These are phyloP conservation scores for Entomobrya proxima DNA, from an alignment of 2,888 invertebrate genomes.

Conservation along the genomic window DNA sequence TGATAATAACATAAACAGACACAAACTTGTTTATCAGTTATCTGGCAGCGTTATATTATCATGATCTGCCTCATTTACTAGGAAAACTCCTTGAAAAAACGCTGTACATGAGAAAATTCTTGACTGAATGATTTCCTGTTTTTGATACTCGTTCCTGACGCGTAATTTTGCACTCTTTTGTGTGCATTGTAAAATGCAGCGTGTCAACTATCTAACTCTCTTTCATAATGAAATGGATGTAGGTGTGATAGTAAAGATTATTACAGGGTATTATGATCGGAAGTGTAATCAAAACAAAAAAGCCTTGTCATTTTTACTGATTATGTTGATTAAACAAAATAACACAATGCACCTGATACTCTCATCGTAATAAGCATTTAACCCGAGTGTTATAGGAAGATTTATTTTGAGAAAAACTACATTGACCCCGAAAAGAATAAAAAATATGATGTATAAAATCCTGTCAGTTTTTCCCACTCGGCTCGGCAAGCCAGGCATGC, in stretches of 20 bases:
- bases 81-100: constrained; percentile 21
- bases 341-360: not conserved
- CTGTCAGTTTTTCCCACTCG: constrained; percentile 8
- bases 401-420: constrained; percentile 28
- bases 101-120: constrained; percentile 36
- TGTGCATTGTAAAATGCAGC: not conserved
- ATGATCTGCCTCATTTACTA: constrained; percentile 18
- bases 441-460: not conserved
- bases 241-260: no score
- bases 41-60: not conserved
- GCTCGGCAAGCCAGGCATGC: not conserved
- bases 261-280: not conserved
- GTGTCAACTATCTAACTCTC: not conserved
- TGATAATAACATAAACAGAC: not conserved
- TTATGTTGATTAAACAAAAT: not conserved
- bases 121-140: constrained; percentile 35
- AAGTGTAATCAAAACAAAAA: not conserved
- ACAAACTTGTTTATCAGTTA: constrained; percentile 11
- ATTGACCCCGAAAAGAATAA: constrained; percentile 32
- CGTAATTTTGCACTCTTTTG: not conserved
- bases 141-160: not conserved
- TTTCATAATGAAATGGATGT: not conserved
- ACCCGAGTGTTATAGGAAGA: not conserved
- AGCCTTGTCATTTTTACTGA: not conserved
- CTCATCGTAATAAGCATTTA: not conserved